phyloP scores from a whole-genome alignment of 2,113 vertebrate genomes.

The Callospermophilus lateralis region DNA sequence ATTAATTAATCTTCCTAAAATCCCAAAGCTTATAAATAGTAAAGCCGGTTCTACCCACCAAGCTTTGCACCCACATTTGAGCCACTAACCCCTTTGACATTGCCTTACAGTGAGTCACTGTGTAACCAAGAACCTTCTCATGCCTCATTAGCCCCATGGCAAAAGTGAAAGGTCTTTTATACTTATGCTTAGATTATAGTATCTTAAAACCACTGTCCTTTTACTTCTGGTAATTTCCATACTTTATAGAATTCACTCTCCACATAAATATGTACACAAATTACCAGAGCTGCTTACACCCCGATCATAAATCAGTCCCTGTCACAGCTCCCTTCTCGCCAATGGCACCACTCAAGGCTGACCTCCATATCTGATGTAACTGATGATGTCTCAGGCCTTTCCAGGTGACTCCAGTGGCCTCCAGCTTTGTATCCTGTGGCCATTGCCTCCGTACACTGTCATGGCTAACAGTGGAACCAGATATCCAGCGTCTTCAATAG shows the following conservation, averaged over 20 bases:
- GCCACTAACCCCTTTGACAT: background rate
- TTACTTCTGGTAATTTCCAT: background rate
- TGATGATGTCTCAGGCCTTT: background rate
- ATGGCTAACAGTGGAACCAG: background rate
- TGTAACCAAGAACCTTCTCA: background rate
- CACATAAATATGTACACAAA: background rate
- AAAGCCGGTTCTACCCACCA: background rate
- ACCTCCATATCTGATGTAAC: accelerated
- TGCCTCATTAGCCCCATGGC: background rate
- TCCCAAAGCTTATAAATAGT: background rate
- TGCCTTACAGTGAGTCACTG: background rate
- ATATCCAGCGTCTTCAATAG: background rate
- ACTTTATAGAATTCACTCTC: conserved; percentile 26
- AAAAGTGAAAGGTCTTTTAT: background rate
- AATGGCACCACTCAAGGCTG: background rate
- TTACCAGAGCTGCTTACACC: background rate
- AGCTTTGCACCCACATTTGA: background rate
- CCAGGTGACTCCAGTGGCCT: background rate
- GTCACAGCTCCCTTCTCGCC: background rate
- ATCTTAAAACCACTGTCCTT: background rate
- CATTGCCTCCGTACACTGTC: background rate
- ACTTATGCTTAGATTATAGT: background rate
- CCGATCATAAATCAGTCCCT: background rate
- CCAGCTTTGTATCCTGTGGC: background rate
- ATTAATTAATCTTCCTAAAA: background rate